Evolutionary conservation across 2,113 vertebrate genomes (phyloP), one percentile per base, ranked within the genome.

Genomic region (Orthonyx spaldingii): DNA sequence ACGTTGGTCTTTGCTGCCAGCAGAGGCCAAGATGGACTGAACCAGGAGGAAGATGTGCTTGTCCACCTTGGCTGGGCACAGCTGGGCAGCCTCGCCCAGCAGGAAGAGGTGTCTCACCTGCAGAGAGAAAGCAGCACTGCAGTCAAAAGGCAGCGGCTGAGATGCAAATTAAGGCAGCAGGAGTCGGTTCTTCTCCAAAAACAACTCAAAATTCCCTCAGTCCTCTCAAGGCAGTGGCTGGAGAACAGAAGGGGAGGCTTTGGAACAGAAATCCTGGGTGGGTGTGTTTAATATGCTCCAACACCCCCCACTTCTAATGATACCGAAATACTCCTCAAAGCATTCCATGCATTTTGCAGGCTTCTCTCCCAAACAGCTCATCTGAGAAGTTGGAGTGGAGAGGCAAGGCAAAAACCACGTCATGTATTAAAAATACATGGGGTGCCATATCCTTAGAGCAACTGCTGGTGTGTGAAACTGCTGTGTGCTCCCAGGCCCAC

Each of bases 41-140:
- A 99, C 97, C 69, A 99, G 84, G n/a, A 99, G 98, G 74, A 99
- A 98, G 28, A 98, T 84, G 72, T 94, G 97, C 57, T 99, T 98
- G 60, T 97, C 97, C 53, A 99, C 98, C 92, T 93, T 98, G 61
- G 98, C 93, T 20, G 99, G 99, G 96, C 99, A 99, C 65, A 99
- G 97, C 59, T 99, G 98, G 1, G 99, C 99, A 3, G 98, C 95
- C 32, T 98, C 98, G 4, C 99, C 99, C 94, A 99, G 93, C 39
- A 98, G 98, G 95, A 99, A 99, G 78, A 99, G 98, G 84, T 99
- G 97, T 65, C 98, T 99, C 49, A 99, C 98, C 99, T 99, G 90
- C 49, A 78, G 32, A 94, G 63, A 63, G 78, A 87, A 90, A 93
- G 52, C 33, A 64, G 59, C 59, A 37, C 66, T 81, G 37, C 35